A percentile compares a stretch with the other conserved stretches of the same genome.
Evolutionary conservation across 2,888 invertebrate species (phyloP).

Genomic region (Nesidiocoris tenuis): DNA sequence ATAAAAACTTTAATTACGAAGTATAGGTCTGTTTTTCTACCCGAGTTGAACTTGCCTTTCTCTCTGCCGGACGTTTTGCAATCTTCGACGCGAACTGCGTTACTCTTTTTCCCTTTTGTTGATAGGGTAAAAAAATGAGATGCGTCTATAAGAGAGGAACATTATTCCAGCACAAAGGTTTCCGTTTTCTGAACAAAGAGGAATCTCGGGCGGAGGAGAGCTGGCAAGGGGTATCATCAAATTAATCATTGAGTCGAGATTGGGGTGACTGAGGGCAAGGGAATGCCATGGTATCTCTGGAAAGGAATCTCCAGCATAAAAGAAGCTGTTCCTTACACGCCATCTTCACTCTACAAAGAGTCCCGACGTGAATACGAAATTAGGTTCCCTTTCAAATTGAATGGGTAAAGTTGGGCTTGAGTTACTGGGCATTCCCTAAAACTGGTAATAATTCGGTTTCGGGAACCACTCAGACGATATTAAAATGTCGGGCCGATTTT

Average conservation of each 20-base stretch:
- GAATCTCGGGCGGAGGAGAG: neutral
- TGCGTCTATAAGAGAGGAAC: neutral
- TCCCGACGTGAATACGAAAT: constrained; percentile 22
- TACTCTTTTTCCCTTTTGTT: neutral
- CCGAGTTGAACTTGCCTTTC: too few relatives aligned
- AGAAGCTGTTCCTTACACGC: neutral
- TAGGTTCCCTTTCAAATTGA: constrained; percentile 13
- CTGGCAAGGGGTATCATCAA: neutral
- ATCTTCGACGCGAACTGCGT: neutral
- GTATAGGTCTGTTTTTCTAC: too few relatives aligned
- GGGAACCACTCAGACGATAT: too few relatives aligned
- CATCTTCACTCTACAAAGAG: constrained; percentile 7
- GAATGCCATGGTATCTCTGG: neutral
- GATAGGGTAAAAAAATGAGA: neutral
- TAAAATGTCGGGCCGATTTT: too few relatives aligned
- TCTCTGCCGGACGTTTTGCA: too few relatives aligned
- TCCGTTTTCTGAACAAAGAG: neutral
- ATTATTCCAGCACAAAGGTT: neutral
- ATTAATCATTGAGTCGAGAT: neutral
- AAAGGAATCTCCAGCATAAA: constrained; percentile 8
- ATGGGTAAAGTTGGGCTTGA: constrained; percentile 3
- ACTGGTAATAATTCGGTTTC: neutral
- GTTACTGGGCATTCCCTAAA: constrained; percentile 1
- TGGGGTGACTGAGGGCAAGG: neutral
- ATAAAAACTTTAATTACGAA: too few relatives aligned